Evolutionary conservation across 2,113 vertebrate genomes (phyloP), one percentile per base, ranked within the genome.

Genomic region (Haemorhous mexicanus): DNA sequence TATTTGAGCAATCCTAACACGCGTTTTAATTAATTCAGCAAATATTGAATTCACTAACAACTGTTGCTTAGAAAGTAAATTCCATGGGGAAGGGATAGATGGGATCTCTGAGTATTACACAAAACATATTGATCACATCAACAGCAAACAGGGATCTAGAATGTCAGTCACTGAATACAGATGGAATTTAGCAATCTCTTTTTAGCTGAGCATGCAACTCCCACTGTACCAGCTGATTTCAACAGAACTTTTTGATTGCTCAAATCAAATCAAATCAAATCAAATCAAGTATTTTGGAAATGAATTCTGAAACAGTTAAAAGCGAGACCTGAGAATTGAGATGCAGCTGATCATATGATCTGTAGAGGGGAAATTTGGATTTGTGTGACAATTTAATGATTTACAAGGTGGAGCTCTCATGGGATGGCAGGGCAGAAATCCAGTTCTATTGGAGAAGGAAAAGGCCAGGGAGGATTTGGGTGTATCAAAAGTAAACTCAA

Each of bases 21-120:
- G 26, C 41, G 27, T 43, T 94, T 91, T 82, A 93, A 89, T 62
- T 73, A 83, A 89, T 68, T 77, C 84, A 93, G 44, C 53, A 92
- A 87, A 83, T 85, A 82, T 33, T 62, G 78, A 89, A 76, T 73
- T 23, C 44, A 17, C 46, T 56, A 37, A n/a, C 13, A 50, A 89
- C 67, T 30, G 50, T 13, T 84, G 80, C 69, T 89, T 61, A 69
- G 70, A 69, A 78, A 76, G 63, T n/a, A 85, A 88, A 95, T 83
- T 87, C 78, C 82, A 26, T 1, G 4, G 80, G 35, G 62, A 49
- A 93, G 46, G 14, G 49, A n/a, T 19, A 61, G 87, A 37, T 73
- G 35, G 37, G 67, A 74, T 15, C n/a, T 39, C 3, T 37, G 69
- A 49, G 63, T 64, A 43, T 61, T 39, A 58, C 46, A 73, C 35